Conservation (phyloP, 2,113 vertebrate species). For the Oophaga pumilio region DNA sequence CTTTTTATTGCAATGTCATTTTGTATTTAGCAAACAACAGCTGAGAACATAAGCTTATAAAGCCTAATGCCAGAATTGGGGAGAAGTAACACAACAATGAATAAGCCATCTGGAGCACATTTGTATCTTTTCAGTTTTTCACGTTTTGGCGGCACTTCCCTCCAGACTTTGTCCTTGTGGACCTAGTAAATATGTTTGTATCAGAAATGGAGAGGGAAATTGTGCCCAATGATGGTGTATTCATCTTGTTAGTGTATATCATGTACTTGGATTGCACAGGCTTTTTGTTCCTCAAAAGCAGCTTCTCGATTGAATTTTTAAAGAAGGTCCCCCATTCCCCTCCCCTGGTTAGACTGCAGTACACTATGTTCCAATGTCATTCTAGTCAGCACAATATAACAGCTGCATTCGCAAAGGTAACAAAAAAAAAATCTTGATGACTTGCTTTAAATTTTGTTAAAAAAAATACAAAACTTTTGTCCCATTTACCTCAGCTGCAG, state of each 20-base stretch:
- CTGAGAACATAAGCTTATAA: not conserved
- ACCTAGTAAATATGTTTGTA: not conserved
- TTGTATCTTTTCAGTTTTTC: not conserved
- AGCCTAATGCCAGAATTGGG: not conserved
- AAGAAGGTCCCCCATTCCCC: constrained; percentile 24
- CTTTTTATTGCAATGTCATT: not conserved
- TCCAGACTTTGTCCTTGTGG: constrained; percentile 8
- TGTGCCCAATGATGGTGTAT: not conserved
- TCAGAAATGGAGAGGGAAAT: not conserved
- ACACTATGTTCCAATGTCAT: constrained; percentile 39
- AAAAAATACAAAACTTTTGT: not conserved
- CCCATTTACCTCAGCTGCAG: constrained; percentile 42
- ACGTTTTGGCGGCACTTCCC: not conserved
- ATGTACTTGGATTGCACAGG: not conserved
- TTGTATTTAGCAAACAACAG: not conserved
- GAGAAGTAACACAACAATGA: not conserved
- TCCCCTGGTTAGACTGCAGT: constrained; percentile 6
- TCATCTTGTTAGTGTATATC: constrained; percentile 8
- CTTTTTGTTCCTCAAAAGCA: constrained; percentile 55
- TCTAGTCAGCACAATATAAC: constrained; percentile 40
- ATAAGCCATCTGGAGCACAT: not conserved
- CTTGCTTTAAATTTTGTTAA: not conserved
- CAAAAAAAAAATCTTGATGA: constrained; percentile 28
- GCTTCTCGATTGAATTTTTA: constrained; percentile 8
- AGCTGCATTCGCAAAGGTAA: constrained; percentile 38